Base-by-base conservation (phyloP, 2,888 invertebrate species). In the Eustalomyia histrio region DNA sequence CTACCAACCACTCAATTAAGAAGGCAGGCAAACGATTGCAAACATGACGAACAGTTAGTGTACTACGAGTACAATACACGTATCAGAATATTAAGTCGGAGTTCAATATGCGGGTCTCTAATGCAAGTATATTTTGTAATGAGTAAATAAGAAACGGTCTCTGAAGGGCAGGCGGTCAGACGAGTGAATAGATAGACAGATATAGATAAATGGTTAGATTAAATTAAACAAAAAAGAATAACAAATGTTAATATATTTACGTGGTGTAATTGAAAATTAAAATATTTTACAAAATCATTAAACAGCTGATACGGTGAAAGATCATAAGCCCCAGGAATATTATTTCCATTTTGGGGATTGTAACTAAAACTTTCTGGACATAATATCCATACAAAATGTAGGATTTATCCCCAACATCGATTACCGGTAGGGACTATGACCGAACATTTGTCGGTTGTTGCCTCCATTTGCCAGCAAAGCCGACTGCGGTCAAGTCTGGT, bases 1-100 rank as follows among this genome's bases (percentile, higher is more conserved):
- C 68, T 63, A 43, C 74, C 33, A 61, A 78, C 71, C 72, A 67
- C 78, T 67, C 74, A 69, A 69, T 79, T 58, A 64, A 64, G 17
- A 64, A 64, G 17, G 18, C 50, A 39, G n/a, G 3, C 63, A 50
- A 5, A 16, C 33, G 10, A 12, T 2, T 52, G 7, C 16, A 52
- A 39, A 39, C 39, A 39, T 39, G 29, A 29, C 29, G 29, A 7
- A 6, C 7, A 7, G 1, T 4, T 29, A 29, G 29, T 29, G 29
- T 29, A 6, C 29, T 12, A 12, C 12, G 6, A 3, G 39, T 39
- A 39, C 4, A 0, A 6, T 47, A 47, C n/a, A 7, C 3, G 43
- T 47, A 47, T 47, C 43, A 57, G 43, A n/a, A 9, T 57, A 65
- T 29, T 29, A 6, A 29, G 29, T 29, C 29, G 1, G 29, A 39